Conservation (phyloP, 2,888 invertebrate genomes). For the Sphinx pinastri region DNA sequence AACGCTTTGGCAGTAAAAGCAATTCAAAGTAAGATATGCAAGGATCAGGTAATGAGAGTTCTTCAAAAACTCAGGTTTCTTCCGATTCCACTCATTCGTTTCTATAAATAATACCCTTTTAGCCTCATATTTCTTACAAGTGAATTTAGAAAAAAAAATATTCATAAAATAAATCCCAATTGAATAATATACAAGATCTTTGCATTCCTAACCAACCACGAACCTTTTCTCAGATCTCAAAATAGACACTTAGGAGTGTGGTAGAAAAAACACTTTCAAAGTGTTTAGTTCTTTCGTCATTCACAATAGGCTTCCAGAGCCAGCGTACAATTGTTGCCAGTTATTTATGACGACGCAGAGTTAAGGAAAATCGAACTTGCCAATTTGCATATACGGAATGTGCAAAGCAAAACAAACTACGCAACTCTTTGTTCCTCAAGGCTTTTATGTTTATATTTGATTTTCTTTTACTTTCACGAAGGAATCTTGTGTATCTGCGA, state of each 20-base stretch:
- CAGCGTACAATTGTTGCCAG: slow-evolving; percentile 26
- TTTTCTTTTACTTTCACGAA: slow-evolving; percentile 39
- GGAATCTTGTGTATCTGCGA: not conserved
- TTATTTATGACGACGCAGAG: slow-evolving; percentile 59
- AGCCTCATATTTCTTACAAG: no score
- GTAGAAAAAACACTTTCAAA: not conserved
- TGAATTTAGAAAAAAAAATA: no score
- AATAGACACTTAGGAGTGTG: not conserved
- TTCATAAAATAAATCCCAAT: not conserved
- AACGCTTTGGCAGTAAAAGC: no score
- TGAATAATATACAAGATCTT: not conserved
- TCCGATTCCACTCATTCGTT: no score
- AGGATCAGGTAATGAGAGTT: no score
- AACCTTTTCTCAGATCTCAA: not conserved
- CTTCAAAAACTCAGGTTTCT: no score
- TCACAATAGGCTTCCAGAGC: slow-evolving; percentile 14
- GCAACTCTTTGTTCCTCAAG: slow-evolving; percentile 41
- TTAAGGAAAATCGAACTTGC: slow-evolving; percentile 59
- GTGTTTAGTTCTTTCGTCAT: slow-evolving; percentile 12
- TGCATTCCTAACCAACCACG: not conserved
- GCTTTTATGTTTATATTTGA: slow-evolving; percentile 48
- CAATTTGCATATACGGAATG: slow-evolving; percentile 69
- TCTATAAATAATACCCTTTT: no score
- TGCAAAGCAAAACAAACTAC: slow-evolving; percentile 38
- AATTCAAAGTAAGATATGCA: no score